phyloP scores from a whole-genome alignment of 1,140 invertebrate genomes.

The Tetragonula clypearis region DNA sequence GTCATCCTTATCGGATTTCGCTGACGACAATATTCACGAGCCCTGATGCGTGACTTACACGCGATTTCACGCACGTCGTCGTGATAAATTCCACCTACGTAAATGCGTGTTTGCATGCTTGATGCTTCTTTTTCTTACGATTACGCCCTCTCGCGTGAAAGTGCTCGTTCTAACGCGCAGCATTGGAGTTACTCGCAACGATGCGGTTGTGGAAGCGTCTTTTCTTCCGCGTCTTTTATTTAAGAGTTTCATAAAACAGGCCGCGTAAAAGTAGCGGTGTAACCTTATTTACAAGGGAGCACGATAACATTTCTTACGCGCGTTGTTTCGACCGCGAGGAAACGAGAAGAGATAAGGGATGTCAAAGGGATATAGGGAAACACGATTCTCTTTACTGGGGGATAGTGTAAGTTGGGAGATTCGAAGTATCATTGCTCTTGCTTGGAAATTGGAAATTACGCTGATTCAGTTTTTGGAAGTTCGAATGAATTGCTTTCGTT shows the following conservation, averaged over 20 bases:
- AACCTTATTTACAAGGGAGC: neutral
- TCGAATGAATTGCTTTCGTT: no score
- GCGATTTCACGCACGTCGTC: neutral
- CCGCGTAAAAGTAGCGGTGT: neutral
- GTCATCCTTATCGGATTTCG: neutral
- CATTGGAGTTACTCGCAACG: no score
- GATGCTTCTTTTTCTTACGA: neutral
- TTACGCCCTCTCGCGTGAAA: neutral
- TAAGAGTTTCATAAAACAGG: neutral
- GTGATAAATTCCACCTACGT: neutral
- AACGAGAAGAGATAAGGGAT: neutral
- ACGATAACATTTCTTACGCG: neutral
- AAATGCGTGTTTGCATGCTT: neutral
- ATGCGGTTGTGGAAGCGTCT: no score
- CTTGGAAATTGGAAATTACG: no score
- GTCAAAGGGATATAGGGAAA: neutral
- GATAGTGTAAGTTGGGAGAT: no score
- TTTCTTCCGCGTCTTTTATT: neutral
- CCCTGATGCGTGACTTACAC: neutral
- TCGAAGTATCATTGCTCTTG: no score
- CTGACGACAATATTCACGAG: constrained; percentile 1
- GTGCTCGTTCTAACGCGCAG: neutral
- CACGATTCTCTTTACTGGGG: no score
- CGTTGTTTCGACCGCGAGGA: neutral
- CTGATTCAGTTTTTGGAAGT: no score